Base-by-base conservation (phyloP, 2,888 invertebrate species). In the Netelia virgata region DNA sequence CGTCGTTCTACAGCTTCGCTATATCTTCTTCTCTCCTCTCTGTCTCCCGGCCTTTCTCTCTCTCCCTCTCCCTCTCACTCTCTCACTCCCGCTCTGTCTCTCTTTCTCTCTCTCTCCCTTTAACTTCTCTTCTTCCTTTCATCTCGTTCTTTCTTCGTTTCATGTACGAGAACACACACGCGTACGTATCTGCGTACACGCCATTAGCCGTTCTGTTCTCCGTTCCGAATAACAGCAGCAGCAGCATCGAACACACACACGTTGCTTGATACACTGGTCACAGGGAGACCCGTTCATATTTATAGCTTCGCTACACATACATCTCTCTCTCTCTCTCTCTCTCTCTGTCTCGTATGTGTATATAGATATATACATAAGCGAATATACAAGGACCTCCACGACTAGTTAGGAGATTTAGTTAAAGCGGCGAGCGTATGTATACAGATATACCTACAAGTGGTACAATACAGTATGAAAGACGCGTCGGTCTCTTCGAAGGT, bases 201-300 rank as follows among this genome's bases (percentile, higher is more conserved):
- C 80, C 64, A 75, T 76, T 82, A 79, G 82, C 70, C 63, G 23
- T 41, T 50, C 59, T 63, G 66, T 83, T 16, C 70, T 63, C 43
- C 74, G 75, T 79, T 80, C 72, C 66, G 20, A 59, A 70, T 53
- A 70, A 69, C 59, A 73, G 74, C 41, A 78, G 74, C 41, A 78
- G 41, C 69, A 63, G 43, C 68, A 57, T 57, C 68, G 59, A 53
- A 69, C 73, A 41, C 50, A 77, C 50, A 63, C 69, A 57, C 16
- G 57, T 50, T 20, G 75, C 80, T 91, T 87, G 87, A 91, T 90
- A 92, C 88, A 86, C 89, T 86, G 88, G 88, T 91, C 91, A 91
- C 91, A 91, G 88, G 86, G 77, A 86, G 88, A 87, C 88, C 75
- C 68, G 74, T 74, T 86, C 88, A 90, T 91, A 92, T 91, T 92